These are phyloP conservation scores for Diachasmimorpha longicaudata DNA, from an alignment of 1,140 invertebrate species.

Conservation along the genomic window DNA sequence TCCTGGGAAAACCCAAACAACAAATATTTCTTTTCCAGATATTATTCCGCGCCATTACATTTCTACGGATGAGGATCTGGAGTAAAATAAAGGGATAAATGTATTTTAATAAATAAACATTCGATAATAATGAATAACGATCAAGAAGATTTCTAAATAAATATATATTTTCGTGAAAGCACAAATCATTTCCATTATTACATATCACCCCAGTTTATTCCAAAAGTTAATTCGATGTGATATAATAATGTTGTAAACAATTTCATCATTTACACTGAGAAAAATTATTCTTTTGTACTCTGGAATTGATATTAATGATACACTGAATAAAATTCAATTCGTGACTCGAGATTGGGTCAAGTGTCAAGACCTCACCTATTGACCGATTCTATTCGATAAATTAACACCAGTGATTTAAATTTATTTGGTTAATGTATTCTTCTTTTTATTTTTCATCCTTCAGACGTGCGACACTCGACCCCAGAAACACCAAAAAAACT, in stretches of 20 bases:
- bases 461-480: background rate
- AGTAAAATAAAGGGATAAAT: background rate
- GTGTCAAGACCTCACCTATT: background rate
- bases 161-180: slow-evolving; percentile 7
- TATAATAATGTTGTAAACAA: no score
- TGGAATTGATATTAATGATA: background rate
- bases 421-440: background rate
- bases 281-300: background rate
- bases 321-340: background rate
- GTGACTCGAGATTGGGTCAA: background rate
- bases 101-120: background rate
- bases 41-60: no score
- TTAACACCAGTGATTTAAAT: background rate
- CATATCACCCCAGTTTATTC: no score
- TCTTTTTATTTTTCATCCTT: background rate
- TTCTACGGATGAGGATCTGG: no score
- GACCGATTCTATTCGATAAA: background rate
- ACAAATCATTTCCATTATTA: background rate
- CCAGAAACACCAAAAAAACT: background rate
- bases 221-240: no score
- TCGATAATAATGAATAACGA: background rate
- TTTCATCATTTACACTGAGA: background rate
- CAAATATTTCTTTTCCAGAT: no score
- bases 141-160: background rate
- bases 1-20: no score